These are phyloP conservation scores for Falco berigora DNA, from an alignment of 2,797 vertebrate genomes.

Conservation along the genomic window DNA sequence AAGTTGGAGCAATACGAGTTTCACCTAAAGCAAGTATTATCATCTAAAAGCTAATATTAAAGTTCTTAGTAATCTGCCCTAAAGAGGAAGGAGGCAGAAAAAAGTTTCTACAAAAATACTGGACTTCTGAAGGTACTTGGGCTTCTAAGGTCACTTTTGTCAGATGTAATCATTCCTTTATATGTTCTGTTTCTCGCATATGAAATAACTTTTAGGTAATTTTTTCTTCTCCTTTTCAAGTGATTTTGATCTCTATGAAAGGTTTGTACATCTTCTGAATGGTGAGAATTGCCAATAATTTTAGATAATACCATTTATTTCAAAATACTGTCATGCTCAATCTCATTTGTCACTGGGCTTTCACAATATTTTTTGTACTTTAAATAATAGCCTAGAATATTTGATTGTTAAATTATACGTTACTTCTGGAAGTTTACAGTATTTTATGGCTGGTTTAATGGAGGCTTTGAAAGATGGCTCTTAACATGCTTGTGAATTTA, in stretches of 20 bases:
- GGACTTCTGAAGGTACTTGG: not conserved
- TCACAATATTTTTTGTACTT: not conserved
- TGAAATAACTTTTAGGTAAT: not conserved
- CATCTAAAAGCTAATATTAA: not conserved
- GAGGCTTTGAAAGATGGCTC: not conserved
- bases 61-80: conserved; percentile 12
- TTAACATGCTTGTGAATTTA: not conserved
- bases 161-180: not conserved
- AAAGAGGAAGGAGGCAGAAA: not conserved
- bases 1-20: not conserved
- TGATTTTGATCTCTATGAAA: not conserved
- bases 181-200: not conserved
- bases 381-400: not conserved
- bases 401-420: not conserved
- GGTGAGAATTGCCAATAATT: not conserved
- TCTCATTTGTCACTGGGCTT: not conserved
- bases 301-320: not conserved
- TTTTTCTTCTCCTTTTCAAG: not conserved
- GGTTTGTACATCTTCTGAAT: not conserved
- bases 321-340: not conserved
- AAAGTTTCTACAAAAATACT: not conserved
- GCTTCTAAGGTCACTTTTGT: not conserved
- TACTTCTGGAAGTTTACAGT: not conserved
- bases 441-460: not conserved
- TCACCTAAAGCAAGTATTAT: not conserved